Conservation (phyloP, 2,888 invertebrate genomes). For the Andrena fulva region DNA sequence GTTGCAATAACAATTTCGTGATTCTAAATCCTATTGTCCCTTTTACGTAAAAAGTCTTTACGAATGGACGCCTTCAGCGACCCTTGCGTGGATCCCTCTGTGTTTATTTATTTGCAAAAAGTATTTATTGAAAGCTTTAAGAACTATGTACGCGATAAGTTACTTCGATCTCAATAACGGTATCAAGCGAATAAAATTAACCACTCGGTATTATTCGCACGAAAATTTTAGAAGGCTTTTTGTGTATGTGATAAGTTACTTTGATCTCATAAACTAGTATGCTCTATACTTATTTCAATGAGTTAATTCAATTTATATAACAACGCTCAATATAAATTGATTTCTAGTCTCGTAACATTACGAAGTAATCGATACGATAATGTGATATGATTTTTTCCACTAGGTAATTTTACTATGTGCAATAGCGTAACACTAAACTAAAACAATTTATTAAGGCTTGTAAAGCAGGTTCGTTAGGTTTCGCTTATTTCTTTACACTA, state of each 20-base stretch:
- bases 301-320: slow-evolving; percentile 53
- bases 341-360: slow-evolving; percentile 51
- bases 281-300: slow-evolving; percentile 44
- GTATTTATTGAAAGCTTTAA: slow-evolving; percentile 36
- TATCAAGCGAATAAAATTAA: slow-evolving; percentile 15
- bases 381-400: slow-evolving; percentile 31
- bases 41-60: slow-evolving; percentile 23
- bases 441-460: slow-evolving; percentile 20
- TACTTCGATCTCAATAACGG: slow-evolving; percentile 47
- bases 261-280: slow-evolving; percentile 60
- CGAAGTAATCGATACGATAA: slow-evolving; percentile 38
- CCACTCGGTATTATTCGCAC: slow-evolving; percentile 19
- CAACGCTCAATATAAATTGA: slow-evolving; percentile 49
- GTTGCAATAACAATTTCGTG: slow-evolving; percentile 26
- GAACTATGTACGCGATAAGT: slow-evolving; percentile 23
- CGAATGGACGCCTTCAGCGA: slow-evolving; percentile 16
- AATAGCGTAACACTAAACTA: slow-evolving; percentile 55
- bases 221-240: slow-evolving; percentile 26
- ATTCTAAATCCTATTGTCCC: slow-evolving; percentile 19
- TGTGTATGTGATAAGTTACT: slow-evolving; percentile 27
- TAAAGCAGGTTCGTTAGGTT: slow-evolving; percentile 27
- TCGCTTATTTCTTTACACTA: slow-evolving; percentile 22
- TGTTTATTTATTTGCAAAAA: slow-evolving; percentile 23
- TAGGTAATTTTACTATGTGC: slow-evolving; percentile 41
- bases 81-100: slow-evolving; percentile 22